phyloP scores from a whole-genome alignment of 2,888 invertebrate genomes.

The Polydrusus cervinus region DNA sequence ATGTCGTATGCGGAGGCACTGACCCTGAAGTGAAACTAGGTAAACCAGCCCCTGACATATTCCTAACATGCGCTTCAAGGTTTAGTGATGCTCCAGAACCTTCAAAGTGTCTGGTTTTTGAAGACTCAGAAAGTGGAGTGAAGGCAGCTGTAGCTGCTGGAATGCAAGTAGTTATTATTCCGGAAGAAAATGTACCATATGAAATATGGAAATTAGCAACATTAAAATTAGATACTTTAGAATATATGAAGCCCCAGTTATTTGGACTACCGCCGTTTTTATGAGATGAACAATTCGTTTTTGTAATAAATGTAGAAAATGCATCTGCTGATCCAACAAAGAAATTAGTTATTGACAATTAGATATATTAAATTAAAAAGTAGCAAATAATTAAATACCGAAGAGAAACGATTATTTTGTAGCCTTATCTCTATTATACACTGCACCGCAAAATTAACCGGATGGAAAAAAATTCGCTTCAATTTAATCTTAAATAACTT shows the following conservation, averaged over 20 bases:
- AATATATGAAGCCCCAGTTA: conserved; percentile 87
- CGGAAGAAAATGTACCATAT: conserved; percentile 74
- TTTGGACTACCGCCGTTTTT: conserved; percentile 87
- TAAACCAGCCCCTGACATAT: conserved; percentile 93
- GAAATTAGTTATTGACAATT: too few species aligned
- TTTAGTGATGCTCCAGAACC: conserved; percentile 81
- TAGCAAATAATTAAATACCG: too few species aligned
- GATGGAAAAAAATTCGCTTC: too few species aligned
- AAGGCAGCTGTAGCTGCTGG: conserved; percentile 84
- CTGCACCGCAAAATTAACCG: too few species aligned
- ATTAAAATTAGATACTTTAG: conserved; percentile 81
- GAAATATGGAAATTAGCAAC: conserved; percentile 77
- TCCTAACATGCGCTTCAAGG: conserved; percentile 76
- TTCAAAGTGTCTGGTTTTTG: conserved; percentile 86
- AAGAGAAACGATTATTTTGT: too few species aligned
- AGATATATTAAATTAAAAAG: too few species aligned
- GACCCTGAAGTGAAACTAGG: conserved; percentile 89
- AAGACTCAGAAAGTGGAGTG: conserved; percentile 93
- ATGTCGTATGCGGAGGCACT: conserved; percentile 86
- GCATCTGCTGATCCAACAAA: too few species aligned
- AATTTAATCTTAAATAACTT: too few species aligned
- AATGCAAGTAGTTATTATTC: conserved; percentile 91
- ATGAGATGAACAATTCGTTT: conserved; percentile 3
- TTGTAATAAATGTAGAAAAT: too few species aligned
- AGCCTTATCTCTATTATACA: too few species aligned